Percentiles rank a stretch among this genome's conserved stretches.
These are phyloP conservation scores for Clepsis dumicolana DNA, from an alignment of 2,888 invertebrate species.

Conservation along the genomic window DNA sequence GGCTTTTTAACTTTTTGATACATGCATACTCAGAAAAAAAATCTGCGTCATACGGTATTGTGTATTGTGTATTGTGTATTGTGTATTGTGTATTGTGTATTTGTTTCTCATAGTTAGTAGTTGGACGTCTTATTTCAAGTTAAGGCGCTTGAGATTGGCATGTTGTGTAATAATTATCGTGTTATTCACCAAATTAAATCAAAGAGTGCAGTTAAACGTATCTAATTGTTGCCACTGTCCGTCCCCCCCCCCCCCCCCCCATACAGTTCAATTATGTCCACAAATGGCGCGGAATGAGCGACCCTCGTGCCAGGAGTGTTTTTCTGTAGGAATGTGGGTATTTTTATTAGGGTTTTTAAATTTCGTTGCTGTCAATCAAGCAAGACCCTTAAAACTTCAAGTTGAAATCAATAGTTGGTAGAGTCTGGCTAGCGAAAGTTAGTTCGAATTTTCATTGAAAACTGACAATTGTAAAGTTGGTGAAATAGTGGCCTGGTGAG, in stretches of 20 bases:
- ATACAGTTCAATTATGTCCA: slow-evolving; percentile 59
- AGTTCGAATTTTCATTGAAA: too few species aligned
- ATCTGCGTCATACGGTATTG: too few species aligned
- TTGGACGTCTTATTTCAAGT: too few species aligned
- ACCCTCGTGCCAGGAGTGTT: slow-evolving; percentile 6
- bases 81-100: too few species aligned
- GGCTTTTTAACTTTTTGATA: too few species aligned
- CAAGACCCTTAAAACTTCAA: neutral
- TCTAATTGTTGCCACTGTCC: slow-evolving; percentile 19
- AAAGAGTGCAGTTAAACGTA: neutral
- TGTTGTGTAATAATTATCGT: neutral
- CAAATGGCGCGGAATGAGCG: slow-evolving; percentile 68
- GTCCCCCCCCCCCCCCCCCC: slow-evolving; percentile 8
- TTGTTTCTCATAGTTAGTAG: too few species aligned
- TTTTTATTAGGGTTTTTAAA: neutral
- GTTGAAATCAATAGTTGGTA: too few species aligned
- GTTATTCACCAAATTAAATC: neutral
- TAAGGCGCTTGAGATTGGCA: neutral
- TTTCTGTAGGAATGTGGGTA: neutral
- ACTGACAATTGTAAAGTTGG: too few species aligned
- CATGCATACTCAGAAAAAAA: too few species aligned
- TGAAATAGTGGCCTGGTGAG: too few species aligned
- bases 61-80: too few species aligned
- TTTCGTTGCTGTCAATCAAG: neutral
- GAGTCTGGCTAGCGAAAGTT: too few species aligned